phyloP scores from a whole-genome alignment of 92 coral and sea anemone species.

The Palythoa caribaeorum region DNA sequence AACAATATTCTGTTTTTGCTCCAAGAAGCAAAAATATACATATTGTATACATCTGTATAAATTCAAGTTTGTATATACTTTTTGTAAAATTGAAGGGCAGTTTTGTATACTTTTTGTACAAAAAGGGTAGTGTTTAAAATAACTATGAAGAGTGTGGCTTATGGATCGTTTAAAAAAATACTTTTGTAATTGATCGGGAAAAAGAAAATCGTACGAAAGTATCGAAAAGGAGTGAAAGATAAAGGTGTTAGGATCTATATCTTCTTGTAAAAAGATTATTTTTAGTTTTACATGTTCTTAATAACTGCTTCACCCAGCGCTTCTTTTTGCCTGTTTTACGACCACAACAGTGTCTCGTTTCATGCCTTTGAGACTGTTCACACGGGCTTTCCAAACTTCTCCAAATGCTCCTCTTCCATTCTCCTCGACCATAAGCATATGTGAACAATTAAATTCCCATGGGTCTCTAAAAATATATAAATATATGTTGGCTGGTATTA shows the following conservation, averaged over 20 bases:
- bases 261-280: neutral
- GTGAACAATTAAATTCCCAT: neutral
- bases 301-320: slow-evolving; percentile 23
- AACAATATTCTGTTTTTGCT: slow-evolving; percentile 7
- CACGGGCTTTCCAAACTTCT: neutral
- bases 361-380: neutral
- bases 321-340: slow-evolving; percentile 4
- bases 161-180: too few relatives aligned
- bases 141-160: too few relatives aligned
- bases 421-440: neutral
- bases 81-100: neutral
- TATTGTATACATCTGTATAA: slow-evolving; percentile 3
- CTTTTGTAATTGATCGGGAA: too few relatives aligned
- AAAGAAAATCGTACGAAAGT: neutral
- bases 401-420: neutral
- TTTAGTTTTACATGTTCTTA: neutral
- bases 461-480: slow-evolving; percentile 2
- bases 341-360: slow-evolving; percentile 1
- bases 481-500: too few relatives aligned
- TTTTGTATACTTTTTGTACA: too few relatives aligned
- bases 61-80: slow-evolving; percentile 12
- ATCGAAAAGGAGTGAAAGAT: slow-evolving; percentile 9
- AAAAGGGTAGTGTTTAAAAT: too few relatives aligned
- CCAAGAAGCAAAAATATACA: slow-evolving; percentile 17
- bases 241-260: neutral